These are phyloP conservation scores for Stenurella melanura DNA, from an alignment of 2,888 invertebrate genomes.

Conservation along the genomic window DNA sequence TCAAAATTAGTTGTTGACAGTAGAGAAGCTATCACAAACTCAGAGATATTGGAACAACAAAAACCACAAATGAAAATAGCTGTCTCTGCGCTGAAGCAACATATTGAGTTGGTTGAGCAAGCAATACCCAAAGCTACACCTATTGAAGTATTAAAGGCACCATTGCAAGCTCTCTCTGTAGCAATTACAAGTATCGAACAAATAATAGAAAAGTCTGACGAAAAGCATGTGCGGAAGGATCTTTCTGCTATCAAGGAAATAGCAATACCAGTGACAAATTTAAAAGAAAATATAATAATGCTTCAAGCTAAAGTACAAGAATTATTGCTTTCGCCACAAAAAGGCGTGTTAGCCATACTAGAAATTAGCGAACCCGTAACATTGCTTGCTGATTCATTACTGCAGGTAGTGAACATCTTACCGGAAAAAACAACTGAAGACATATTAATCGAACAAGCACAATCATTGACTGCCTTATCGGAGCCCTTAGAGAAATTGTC, in stretches of 20 bases:
- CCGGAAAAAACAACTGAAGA: constrained; percentile 3
- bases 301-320: constrained; percentile 44
- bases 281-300: constrained; percentile 46
- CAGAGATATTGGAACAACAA: constrained; percentile 45
- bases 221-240: not conserved
- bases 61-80: constrained; percentile 51
- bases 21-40: constrained; percentile 36
- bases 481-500: constrained; percentile 42
- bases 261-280: constrained; percentile 35
- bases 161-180: constrained; percentile 46
- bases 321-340: constrained; percentile 48
- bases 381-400: constrained; percentile 30
- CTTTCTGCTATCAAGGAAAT: not conserved
- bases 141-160: constrained; percentile 41
- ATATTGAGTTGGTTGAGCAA: constrained; percentile 43
- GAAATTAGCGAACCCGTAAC: constrained; percentile 47
- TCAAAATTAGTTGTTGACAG: constrained; percentile 39
- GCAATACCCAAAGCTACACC: constrained; percentile 38
- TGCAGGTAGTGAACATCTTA: not conserved
- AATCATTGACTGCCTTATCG: not conserved
- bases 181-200: constrained; percentile 34
- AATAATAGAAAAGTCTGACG: constrained; percentile 9
- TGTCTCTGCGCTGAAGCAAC: constrained; percentile 47
- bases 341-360: constrained; percentile 56
- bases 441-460: constrained; percentile 1